These are phyloP conservation scores for Gallinago media DNA, from an alignment of 2,113 vertebrate genomes.

Conservation along the genomic window DNA sequence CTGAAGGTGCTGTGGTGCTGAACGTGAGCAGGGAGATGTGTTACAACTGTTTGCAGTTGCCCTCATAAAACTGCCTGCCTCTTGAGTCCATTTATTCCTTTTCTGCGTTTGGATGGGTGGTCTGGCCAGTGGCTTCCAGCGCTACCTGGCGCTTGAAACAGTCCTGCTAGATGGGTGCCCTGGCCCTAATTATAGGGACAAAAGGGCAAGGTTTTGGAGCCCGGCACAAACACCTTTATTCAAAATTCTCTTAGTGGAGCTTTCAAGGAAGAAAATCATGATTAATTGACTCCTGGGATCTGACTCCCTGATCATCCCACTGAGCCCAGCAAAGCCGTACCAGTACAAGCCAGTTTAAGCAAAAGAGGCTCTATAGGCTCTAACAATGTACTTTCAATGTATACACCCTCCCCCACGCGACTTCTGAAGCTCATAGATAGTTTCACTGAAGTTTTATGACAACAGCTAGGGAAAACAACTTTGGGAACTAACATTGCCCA, in stretches of 20 bases:
- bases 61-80: not conserved
- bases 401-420: not conserved
- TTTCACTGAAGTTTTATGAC: constrained; percentile 47
- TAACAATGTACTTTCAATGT: not conserved
- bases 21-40: fast-evolving
- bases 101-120: not conserved
- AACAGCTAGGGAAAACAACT: constrained; percentile 19
- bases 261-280: not conserved
- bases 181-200: not conserved
- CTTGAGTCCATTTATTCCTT: not conserved
- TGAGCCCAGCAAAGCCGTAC: not conserved
- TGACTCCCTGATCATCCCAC: fast-evolving
- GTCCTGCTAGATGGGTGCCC: not conserved
- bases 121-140: not conserved
- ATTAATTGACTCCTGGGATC: not conserved
- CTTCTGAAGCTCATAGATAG: constrained; percentile 21
- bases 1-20: fast-evolving
- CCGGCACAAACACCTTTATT: not conserved
- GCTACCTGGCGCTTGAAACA: not conserved
- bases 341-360: not conserved
- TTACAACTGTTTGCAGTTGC: fast-evolving
- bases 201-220: not conserved
- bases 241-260: not conserved
- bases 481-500: constrained; percentile 1
- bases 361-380: not conserved